phyloP scores from a whole-genome alignment of 2,888 invertebrate genomes.

The Tanypteryx hageni region DNA sequence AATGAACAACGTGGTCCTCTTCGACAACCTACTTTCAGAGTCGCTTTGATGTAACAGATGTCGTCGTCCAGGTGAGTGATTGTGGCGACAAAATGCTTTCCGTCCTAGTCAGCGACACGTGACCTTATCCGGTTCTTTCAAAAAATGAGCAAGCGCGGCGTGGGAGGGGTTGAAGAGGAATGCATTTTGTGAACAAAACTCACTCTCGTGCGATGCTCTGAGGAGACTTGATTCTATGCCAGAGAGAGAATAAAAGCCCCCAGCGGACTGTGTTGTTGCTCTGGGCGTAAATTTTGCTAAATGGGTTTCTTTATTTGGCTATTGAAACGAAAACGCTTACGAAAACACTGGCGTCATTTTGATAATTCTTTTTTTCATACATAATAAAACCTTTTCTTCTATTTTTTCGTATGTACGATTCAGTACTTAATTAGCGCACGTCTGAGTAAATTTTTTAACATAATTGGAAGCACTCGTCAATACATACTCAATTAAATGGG shows the following conservation, averaged over 20 bases:
- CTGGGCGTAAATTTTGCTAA: too few species aligned
- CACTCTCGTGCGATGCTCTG: not conserved
- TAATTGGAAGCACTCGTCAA: too few species aligned
- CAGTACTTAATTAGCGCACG: too few species aligned
- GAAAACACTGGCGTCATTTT: not conserved
- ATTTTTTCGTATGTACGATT: too few species aligned
- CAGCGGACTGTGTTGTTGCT: too few species aligned
- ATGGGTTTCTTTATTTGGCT: not conserved
- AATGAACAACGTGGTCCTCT: not conserved
- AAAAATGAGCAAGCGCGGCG: conserved; percentile 32
- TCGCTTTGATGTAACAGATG: not conserved
- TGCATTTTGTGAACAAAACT: not conserved
- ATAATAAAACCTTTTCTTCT: too few species aligned
- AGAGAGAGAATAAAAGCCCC: too few species aligned
- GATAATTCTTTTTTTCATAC: not conserved
- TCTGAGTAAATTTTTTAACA: too few species aligned
- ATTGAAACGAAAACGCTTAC: not conserved
- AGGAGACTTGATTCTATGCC: too few species aligned
- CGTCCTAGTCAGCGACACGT: conserved; percentile 31
- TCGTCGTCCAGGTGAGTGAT: not conserved
- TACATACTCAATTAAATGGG: too few species aligned
- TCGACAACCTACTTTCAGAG: not conserved
- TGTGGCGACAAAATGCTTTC: conserved; percentile 20
- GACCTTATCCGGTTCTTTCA: conserved; percentile 61
- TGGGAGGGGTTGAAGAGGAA: not conserved